Percentiles rank a stretch among this genome's conserved stretches.
These are phyloP conservation scores for Colletes latitarsis DNA, from an alignment of 1,140 invertebrate genomes.

Conservation along the genomic window DNA sequence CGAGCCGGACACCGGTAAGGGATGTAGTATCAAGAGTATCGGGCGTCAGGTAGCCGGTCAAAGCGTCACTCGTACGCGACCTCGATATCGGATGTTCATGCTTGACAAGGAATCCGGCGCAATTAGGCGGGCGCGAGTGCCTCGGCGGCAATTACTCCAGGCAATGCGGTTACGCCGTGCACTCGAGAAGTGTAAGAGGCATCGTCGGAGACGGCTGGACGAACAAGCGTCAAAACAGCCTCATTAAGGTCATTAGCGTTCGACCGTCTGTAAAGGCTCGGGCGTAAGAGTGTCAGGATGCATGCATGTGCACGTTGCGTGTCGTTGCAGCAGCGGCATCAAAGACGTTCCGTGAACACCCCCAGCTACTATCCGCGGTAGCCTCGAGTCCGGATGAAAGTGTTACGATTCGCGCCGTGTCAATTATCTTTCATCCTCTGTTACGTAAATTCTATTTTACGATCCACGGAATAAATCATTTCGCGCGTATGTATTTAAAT, in stretches of 20 bases:
- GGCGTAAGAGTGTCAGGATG: constrained; percentile 50
- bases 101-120: constrained; percentile 70
- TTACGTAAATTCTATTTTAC: too few species aligned
- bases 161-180: constrained; percentile 56
- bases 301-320: constrained; percentile 39
- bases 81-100: constrained; percentile 66
- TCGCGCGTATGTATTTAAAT: too few species aligned
- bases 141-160: constrained; percentile 67
- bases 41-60: background rate
- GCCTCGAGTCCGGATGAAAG: too few species aligned
- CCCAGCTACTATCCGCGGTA: too few species aligned
- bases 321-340: constrained; percentile 17
- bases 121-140: constrained; percentile 68
- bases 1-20: too few species aligned
- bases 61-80: constrained; percentile 40
- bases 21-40: too few species aligned
- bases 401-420: too few species aligned
- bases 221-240: constrained; percentile 72
- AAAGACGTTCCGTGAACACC: background rate
- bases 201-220: constrained; percentile 34
- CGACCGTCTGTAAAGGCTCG: constrained; percentile 55
- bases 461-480: too few species aligned
- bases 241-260: constrained; percentile 72
- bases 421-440: too few species aligned
- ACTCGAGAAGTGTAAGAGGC: constrained; percentile 37